phyloP scores from a whole-genome alignment of 1,140 invertebrate genomes.

The Solen grandis region DNA sequence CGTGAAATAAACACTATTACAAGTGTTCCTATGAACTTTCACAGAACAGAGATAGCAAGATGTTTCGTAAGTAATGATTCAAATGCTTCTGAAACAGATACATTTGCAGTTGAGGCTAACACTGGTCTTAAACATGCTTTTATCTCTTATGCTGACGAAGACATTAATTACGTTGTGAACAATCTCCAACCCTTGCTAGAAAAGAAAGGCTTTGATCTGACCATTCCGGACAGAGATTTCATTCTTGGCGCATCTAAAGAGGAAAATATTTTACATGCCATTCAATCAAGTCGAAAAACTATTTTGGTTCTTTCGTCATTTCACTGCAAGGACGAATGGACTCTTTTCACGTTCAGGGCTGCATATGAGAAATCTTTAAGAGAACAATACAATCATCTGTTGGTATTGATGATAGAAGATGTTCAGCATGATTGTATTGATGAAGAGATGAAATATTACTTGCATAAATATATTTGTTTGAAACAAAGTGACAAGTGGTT shows the following conservation, averaged over 20 bases:
- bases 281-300: conserved; percentile 55
- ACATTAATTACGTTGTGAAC: conserved; percentile 59
- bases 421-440: conserved; percentile 46
- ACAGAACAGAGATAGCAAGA: conserved; percentile 2
- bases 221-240: conserved; percentile 67
- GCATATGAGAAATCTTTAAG: conserved; percentile 63
- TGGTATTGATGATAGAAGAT: conserved; percentile 54
- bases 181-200: conserved; percentile 57
- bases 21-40: too few relatives aligned
- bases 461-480: conserved; percentile 60
- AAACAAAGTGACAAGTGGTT: conserved; percentile 56
- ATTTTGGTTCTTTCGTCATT: conserved; percentile 63
- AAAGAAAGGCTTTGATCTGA: conserved; percentile 53
- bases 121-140: conserved; percentile 50
- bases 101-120: too few relatives aligned
- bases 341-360: conserved; percentile 65
- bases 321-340: conserved; percentile 66
- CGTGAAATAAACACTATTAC: too few relatives aligned
- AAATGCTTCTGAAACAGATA: neutral
- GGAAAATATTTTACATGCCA: conserved; percentile 69
- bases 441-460: conserved; percentile 58
- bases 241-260: conserved; percentile 65
- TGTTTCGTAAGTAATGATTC: conserved; percentile 22
- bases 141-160: conserved; percentile 63
- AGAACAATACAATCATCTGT: conserved; percentile 60